Percentiles rank a stretch among this genome's conserved stretches.
Evolutionary conservation across 2,888 invertebrate genomes (phyloP).

Genomic region (Eupithecia inturbata): DNA sequence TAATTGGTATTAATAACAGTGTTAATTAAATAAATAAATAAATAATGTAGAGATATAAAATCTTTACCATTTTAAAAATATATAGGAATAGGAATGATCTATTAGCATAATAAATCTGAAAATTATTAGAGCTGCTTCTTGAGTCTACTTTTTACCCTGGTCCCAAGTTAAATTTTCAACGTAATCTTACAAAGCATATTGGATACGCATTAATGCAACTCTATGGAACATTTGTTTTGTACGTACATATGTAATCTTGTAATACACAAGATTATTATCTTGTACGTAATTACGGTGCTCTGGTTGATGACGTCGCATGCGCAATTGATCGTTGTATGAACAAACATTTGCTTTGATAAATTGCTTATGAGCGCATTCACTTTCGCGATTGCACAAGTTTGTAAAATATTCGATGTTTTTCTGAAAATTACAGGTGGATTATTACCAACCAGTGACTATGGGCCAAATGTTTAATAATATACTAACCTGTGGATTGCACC

Average conservation of each 20-base stretch:
- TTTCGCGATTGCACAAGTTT: background rate
- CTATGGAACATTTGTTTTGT: background rate
- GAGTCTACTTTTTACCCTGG: background rate
- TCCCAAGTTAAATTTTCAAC: background rate
- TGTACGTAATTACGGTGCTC: slow-evolving; percentile 30
- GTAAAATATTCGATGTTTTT: background rate
- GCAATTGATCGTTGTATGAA: slow-evolving; percentile 43
- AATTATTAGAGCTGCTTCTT: background rate
- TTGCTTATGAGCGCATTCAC: slow-evolving; percentile 1
- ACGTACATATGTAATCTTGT: background rate
- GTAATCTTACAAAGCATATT: background rate
- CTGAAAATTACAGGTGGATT: background rate
- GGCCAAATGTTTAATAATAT: background rate
- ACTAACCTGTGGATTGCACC: too few species aligned
- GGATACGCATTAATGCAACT: background rate
- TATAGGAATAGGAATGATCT: too few species aligned
- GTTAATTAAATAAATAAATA: too few species aligned
- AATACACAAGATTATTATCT: background rate
- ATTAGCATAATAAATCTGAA: background rate
- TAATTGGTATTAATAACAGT: too few species aligned
- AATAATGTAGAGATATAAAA: too few species aligned
- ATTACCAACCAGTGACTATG: background rate
- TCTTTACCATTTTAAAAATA: too few species aligned
- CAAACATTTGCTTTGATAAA: slow-evolving; percentile 58
- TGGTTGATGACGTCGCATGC: slow-evolving; percentile 51